These are phyloP conservation scores for Cheilosia impressa DNA, from an alignment of 2,888 invertebrate species.

Conservation along the genomic window DNA sequence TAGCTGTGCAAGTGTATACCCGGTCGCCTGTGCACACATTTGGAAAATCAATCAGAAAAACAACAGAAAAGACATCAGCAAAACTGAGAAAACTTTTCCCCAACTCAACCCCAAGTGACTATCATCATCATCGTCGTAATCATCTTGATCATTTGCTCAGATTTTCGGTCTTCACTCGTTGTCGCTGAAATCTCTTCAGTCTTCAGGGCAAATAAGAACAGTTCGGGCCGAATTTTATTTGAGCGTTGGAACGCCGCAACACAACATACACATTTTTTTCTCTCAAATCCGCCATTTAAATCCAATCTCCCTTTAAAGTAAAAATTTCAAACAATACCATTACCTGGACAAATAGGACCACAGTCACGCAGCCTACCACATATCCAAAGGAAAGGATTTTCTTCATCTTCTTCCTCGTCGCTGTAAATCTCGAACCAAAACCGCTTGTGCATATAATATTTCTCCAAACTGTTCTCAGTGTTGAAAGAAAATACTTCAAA, in stretches of 20 bases:
- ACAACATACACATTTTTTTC: conserved; percentile 75
- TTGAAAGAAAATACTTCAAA: conserved; percentile 28
- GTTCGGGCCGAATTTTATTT: conserved; percentile 75
- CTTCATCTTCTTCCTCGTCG: conserved; percentile 4
- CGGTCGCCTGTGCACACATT: conserved; percentile 46
- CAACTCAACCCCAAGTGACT: conserved; percentile 54
- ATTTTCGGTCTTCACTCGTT: conserved; percentile 49
- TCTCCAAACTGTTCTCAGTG: conserved; percentile 16
- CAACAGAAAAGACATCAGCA: conserved; percentile 17
- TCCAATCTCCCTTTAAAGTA: conserved; percentile 70
- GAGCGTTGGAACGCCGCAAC: conserved; percentile 73
- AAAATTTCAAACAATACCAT: conserved; percentile 11
- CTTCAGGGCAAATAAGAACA: conserved; percentile 75
- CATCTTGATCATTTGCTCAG: conserved; percentile 50
- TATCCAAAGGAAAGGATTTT: conserved; percentile 30
- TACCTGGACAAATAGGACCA: conserved; percentile 36
- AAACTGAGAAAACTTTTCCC: conserved; percentile 63
- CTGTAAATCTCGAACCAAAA: conserved; percentile 28
- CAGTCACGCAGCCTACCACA: conserved; percentile 43
- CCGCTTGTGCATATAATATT: conserved; percentile 36
- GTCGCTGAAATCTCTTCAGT: conserved; percentile 72
- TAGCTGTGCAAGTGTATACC: conserved; percentile 16
- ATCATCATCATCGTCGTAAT: conserved; percentile 25
- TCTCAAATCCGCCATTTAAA: conserved; percentile 76
- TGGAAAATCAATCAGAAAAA: conserved; percentile 71